Evolutionary conservation across 2,888 invertebrate species (phyloP).

Genomic region (Sarcophaga caerulescens): DNA sequence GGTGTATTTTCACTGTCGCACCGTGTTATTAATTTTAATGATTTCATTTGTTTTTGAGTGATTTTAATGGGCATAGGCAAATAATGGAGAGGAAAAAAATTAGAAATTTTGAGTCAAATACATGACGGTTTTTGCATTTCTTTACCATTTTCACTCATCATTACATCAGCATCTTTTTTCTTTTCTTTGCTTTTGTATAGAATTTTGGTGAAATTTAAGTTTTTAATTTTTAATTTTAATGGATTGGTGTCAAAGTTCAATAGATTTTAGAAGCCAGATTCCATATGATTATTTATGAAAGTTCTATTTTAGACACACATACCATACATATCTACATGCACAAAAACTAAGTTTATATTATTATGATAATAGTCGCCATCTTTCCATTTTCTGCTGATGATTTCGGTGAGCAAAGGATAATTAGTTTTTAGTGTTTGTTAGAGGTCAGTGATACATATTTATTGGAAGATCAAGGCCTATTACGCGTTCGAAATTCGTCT

Average conservation of each 20-base stretch:
- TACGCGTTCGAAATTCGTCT: too few species aligned
- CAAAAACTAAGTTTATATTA: too few species aligned
- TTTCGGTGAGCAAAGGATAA: too few species aligned
- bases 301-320: neutral
- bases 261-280: neutral
- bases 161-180: neutral
- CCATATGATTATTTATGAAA: neutral
- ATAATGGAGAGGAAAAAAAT: neutral
- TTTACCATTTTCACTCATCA: neutral
- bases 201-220: neutral
- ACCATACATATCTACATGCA: too few species aligned
- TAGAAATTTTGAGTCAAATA: neutral
- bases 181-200: neutral
- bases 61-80: neutral
- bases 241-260: neutral
- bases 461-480: too few species aligned
- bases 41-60: neutral
- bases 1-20: too few species aligned
- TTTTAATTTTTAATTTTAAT: neutral
- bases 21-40: neutral
- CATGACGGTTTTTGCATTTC: neutral
- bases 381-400: too few species aligned
- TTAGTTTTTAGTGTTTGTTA: too few species aligned
- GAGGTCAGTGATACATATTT: too few species aligned
- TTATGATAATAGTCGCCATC: too few species aligned